Conservation (phyloP, 2,797 vertebrate species). For the Sebastes itinus region DNA sequence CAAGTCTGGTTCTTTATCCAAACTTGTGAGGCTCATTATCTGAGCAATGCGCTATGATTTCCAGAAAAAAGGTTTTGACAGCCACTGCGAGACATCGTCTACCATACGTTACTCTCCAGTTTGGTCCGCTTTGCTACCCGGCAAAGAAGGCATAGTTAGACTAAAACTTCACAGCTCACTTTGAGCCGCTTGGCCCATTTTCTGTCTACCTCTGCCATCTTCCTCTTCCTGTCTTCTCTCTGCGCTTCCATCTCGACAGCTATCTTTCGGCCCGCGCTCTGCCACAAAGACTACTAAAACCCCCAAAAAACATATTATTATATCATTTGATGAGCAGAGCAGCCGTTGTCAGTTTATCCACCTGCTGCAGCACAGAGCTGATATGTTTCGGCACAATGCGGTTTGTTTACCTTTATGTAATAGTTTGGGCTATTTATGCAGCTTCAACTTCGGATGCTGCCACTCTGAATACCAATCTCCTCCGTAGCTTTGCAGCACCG, state of each 20-base stretch:
- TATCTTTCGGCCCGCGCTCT: background rate
- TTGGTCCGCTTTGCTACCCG: conserved; percentile 2
- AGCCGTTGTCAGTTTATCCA: conserved; percentile 34
- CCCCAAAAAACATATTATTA: conserved; percentile 3
- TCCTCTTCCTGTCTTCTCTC: conserved; percentile 4
- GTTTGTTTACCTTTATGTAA: conserved; percentile 68
- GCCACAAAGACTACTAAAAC: conserved; percentile 16
- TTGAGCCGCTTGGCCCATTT: conserved; percentile 31
- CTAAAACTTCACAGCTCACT: conserved; percentile 26
- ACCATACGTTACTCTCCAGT: background rate
- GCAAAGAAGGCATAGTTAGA: background rate
- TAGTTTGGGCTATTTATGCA: conserved; percentile 56
- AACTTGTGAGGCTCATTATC: conserved; percentile 38
- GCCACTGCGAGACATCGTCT: background rate
- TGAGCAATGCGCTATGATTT: conserved; percentile 7
- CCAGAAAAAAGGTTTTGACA: conserved; percentile 8
- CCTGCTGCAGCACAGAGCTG: conserved; percentile 45
- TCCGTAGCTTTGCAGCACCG: conserved; percentile 24
- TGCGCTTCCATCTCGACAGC: conserved; percentile 15
- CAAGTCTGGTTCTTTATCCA: background rate
- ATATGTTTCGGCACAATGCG: conserved; percentile 43
- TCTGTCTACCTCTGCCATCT: conserved; percentile 13
- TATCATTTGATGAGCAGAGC: conserved; percentile 32
- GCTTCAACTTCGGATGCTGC: conserved; percentile 52
- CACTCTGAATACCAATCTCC: conserved; percentile 63